Conservation (phyloP, 2,888 invertebrate species). For the Agrotis puta region DNA sequence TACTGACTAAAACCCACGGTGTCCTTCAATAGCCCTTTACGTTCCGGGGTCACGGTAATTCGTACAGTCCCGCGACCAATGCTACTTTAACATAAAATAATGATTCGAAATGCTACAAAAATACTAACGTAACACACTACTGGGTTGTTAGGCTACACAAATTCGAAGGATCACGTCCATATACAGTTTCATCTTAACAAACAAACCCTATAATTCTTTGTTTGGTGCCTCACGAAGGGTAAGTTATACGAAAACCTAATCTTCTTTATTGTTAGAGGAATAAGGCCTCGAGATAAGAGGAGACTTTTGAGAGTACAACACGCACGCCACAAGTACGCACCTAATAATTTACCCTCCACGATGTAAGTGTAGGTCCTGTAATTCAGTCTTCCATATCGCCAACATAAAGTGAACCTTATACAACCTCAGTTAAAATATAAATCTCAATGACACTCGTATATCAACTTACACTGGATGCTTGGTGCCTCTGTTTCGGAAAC, state of each 20-base stretch:
- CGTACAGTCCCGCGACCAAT: too few species aligned
- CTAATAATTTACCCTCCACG: slow-evolving; percentile 71
- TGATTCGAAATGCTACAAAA: not conserved
- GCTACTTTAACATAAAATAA: not conserved
- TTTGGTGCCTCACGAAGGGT: slow-evolving; percentile 46
- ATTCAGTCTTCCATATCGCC: slow-evolving; percentile 67
- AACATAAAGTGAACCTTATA: slow-evolving; percentile 54
- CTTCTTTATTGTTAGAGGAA: slow-evolving; percentile 49
- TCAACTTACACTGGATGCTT: slow-evolving; percentile 61
- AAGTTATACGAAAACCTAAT: slow-evolving; percentile 56
- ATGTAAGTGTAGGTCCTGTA: slow-evolving; percentile 62
- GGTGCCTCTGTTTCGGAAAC: slow-evolving; percentile 69
- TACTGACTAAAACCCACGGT: too few species aligned
- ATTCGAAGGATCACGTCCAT: not conserved
- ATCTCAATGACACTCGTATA: slow-evolving; percentile 43
- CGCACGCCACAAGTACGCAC: slow-evolving; percentile 62
- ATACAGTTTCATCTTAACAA: slow-evolving; percentile 8
- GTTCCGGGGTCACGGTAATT: too few species aligned
- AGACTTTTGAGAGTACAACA: slow-evolving; percentile 57
- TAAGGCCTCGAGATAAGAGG: slow-evolving; percentile 36
- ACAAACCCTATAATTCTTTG: slow-evolving; percentile 40
- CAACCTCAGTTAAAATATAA: slow-evolving; percentile 17
- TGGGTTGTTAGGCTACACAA: not conserved
- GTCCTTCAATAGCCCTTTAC: too few species aligned
- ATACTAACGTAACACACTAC: not conserved